Conservation (phyloP, 1,140 invertebrate species). For the Saccostrea glomerata region DNA sequence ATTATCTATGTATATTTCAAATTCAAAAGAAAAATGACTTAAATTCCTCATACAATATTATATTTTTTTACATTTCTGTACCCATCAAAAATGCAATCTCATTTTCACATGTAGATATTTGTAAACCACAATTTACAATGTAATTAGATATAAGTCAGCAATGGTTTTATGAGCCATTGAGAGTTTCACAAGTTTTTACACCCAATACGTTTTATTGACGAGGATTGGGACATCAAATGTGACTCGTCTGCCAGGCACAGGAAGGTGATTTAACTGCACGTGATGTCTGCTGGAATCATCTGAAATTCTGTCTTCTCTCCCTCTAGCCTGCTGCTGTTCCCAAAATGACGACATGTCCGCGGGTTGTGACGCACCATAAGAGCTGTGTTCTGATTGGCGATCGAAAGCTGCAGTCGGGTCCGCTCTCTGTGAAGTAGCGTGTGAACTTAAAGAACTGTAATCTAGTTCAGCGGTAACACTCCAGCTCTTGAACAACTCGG, state of each 20-base stretch:
- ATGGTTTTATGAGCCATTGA: too few relatives aligned
- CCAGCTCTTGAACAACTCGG: constrained; percentile 56
- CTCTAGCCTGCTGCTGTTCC: neutral
- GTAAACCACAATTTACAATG: too few relatives aligned
- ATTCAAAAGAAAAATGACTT: too few relatives aligned
- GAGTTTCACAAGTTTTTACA: constrained; percentile 18
- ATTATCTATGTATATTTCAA: too few relatives aligned
- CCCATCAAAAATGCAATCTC: too few relatives aligned
- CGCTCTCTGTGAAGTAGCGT: constrained; percentile 31
- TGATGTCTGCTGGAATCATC: neutral
- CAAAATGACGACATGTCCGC: neutral
- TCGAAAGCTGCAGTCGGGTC: neutral
- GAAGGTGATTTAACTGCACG: constrained; percentile 39
- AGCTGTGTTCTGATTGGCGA: neutral
- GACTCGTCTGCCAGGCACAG: constrained; percentile 43
- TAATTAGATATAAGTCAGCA: too few relatives aligned
- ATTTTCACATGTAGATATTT: too few relatives aligned
- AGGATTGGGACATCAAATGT: constrained; percentile 53
- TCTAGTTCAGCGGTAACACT: constrained; percentile 56
- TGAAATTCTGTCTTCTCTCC: neutral
- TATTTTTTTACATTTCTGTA: too few relatives aligned
- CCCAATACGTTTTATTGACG: constrained; percentile 57
- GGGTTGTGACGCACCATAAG: constrained; percentile 9
- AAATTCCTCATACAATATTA: too few relatives aligned
- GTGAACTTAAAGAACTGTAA: constrained; percentile 48